These are phyloP conservation scores for Sesia apiformis DNA, from an alignment of 2,888 invertebrate genomes.

Conservation along the genomic window DNA sequence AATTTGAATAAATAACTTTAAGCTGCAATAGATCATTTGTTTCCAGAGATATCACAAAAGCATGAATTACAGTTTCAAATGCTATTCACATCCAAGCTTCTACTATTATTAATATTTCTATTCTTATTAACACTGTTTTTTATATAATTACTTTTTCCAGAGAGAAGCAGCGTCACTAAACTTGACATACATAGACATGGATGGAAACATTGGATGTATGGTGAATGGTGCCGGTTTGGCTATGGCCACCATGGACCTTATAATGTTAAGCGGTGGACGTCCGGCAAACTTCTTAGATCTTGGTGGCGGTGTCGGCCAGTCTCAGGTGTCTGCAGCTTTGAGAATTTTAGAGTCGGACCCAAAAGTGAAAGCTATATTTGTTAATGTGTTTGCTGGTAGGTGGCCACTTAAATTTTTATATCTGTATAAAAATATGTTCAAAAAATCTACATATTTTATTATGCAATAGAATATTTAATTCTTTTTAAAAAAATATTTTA, in stretches of 20 bases:
- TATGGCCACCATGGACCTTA: conserved; percentile 99
- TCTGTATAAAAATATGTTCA: too few relatives aligned
- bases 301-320: conserved; percentile 95
- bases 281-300: conserved; percentile 99
- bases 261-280: conserved; percentile 94
- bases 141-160: conserved; percentile 24
- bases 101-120: too few relatives aligned
- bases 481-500: too few relatives aligned
- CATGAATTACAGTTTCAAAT: too few relatives aligned
- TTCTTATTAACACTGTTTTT: too few relatives aligned
- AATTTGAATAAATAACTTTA: too few relatives aligned
- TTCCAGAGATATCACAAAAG: too few relatives aligned
- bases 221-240: conserved; percentile 99
- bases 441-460: too few relatives aligned
- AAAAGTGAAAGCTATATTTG: conserved; percentile 94
- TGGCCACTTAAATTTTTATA: too few relatives aligned
- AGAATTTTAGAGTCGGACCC: conserved; percentile 89
- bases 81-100: too few relatives aligned
- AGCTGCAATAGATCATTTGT: too few relatives aligned
- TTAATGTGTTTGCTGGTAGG: conserved; percentile 95
- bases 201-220: conserved; percentile 96
- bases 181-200: conserved; percentile 97
- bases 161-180: conserved; percentile 92
- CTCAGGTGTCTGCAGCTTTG: conserved; percentile 95
- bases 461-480: too few relatives aligned